These are phyloP conservation scores for Chelon labrosus DNA, from an alignment of 2,797 vertebrate genomes.

Conservation along the genomic window DNA sequence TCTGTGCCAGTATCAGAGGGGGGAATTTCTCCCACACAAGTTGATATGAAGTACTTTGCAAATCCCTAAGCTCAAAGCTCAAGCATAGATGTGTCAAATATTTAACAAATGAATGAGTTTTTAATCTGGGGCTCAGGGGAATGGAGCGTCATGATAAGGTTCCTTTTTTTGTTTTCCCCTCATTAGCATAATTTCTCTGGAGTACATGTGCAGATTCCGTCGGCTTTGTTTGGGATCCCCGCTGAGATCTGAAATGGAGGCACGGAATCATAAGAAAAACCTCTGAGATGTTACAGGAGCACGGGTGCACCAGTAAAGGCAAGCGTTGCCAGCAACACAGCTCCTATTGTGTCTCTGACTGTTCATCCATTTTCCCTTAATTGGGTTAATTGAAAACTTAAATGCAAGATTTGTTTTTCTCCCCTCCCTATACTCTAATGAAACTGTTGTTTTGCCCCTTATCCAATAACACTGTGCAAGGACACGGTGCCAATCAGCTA, in stretches of 20 bases:
- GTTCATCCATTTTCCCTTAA: conserved; percentile 80
- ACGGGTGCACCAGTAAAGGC: conserved; percentile 68
- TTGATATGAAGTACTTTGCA: conserved; percentile 78
- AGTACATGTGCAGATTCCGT: conserved; percentile 82
- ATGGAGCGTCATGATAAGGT: conserved; percentile 83
- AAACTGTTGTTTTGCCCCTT: conserved; percentile 77
- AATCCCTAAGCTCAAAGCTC: conserved; percentile 82
- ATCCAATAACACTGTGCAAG: conserved; percentile 67
- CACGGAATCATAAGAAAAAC: conserved; percentile 72
- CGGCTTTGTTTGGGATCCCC: conserved; percentile 84
- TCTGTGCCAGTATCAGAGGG: conserved; percentile 77
- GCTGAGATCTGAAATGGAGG: conserved; percentile 83
- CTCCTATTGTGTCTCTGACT: conserved; percentile 74
- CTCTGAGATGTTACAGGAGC: conserved; percentile 69
- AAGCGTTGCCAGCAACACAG: conserved; percentile 70
- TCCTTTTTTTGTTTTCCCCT: conserved; percentile 77
- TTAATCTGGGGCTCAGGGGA: conserved; percentile 86
- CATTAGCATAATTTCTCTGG: conserved; percentile 86
- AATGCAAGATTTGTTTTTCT: conserved; percentile 72
- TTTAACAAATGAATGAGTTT: conserved; percentile 88
- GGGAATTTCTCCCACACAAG: conserved; percentile 84
- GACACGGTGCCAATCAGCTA: conserved; percentile 69
- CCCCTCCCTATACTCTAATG: conserved; percentile 67
- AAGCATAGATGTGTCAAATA: conserved; percentile 86
- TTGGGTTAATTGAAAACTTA: conserved; percentile 85